phyloP scores from a whole-genome alignment of 2,888 invertebrate genomes.

The Spisula subtruncata region DNA sequence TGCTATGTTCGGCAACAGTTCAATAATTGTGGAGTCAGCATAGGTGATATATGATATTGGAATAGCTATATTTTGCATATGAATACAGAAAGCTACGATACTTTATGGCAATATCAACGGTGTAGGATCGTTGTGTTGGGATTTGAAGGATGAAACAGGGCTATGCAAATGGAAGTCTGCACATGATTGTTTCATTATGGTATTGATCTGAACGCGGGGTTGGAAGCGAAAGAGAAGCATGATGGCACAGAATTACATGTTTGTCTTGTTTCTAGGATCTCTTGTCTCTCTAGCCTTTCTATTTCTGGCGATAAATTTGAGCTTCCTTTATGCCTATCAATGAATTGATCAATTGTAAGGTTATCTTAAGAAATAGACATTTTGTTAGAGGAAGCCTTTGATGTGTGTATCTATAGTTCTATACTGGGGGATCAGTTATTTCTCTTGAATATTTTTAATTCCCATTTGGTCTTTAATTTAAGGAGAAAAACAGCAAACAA shows the following conservation, averaged over 20 bases:
- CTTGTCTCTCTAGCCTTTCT: too few relatives aligned
- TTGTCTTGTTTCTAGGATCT: background rate
- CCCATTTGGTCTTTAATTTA: conserved; percentile 13
- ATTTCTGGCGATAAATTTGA: conserved; percentile 41
- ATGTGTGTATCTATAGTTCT: conserved; percentile 33
- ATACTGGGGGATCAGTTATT: conserved; percentile 22
- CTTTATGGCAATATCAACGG: conserved; percentile 55
- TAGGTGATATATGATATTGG: conserved; percentile 54
- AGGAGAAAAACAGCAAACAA: background rate
- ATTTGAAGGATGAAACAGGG: conserved; percentile 46
- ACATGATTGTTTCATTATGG: conserved; percentile 57
- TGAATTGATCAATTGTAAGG: conserved; percentile 34
- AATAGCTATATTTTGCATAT: conserved; percentile 61
- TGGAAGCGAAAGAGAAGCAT: background rate
- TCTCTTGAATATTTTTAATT: background rate
- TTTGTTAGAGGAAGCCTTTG: conserved; percentile 23
- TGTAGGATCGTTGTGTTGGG: conserved; percentile 40
- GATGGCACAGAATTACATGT: conserved; percentile 12
- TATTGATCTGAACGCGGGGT: conserved; percentile 41
- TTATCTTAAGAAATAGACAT: conserved; percentile 36
- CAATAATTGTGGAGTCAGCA: conserved; percentile 65
- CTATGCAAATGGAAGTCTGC: conserved; percentile 58
- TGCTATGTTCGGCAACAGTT: conserved; percentile 48
- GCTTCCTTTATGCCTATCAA: conserved; percentile 40
- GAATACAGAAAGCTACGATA: conserved; percentile 49